Conservation (phyloP, 2,113 vertebrate genomes). For the Australoheros scitulus region DNA sequence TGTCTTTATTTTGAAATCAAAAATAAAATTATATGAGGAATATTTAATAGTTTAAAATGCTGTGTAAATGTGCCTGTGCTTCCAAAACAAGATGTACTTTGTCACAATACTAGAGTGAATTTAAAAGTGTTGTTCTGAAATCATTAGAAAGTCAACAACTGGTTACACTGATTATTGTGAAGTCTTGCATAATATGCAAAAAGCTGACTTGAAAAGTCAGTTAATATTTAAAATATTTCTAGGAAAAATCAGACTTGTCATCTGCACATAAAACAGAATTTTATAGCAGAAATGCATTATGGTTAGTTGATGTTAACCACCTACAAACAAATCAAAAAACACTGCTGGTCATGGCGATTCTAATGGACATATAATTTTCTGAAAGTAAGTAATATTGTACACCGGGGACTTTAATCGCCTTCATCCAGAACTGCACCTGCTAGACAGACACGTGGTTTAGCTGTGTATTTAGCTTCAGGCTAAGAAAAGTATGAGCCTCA, state of each 20-base stretch:
- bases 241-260: no score
- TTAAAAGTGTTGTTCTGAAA: not conserved
- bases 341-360: not conserved
- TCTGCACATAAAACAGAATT: no score
- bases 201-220: no score
- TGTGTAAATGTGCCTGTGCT: not conserved
- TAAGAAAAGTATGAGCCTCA: conserved; percentile 3
- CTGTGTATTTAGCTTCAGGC: conserved; percentile 44
- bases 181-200: no score
- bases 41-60: not conserved
- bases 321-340: not conserved
- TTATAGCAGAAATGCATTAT: no score
- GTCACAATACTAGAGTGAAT: not conserved
- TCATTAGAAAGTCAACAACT: no score
- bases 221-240: no score
- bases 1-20: not conserved
- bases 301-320: no score
- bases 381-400: not conserved
- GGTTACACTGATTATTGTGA: no score
- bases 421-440: not conserved
- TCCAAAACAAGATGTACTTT: not conserved
- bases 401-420: not conserved
- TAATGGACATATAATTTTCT: not conserved
- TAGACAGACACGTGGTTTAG: conserved; percentile 22
- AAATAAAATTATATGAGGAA: not conserved